Evolutionary conservation across 2,113 vertebrate species (phyloP).

Genomic region (Alces alces): DNA sequence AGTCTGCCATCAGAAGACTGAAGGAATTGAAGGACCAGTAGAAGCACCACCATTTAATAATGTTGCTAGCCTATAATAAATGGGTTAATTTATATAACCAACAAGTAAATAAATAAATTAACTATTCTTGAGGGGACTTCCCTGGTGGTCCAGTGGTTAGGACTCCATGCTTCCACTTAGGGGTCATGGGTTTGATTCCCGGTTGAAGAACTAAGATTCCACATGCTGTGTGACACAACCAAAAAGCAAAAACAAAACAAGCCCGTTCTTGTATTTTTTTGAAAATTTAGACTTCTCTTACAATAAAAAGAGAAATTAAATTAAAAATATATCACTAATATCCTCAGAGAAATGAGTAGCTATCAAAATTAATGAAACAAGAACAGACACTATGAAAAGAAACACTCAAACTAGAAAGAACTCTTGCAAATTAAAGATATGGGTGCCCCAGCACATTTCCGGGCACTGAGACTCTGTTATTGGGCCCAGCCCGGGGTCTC

Average conservation of each 20-base stretch:
- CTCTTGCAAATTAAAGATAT: neutral
- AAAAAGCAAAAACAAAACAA: neutral
- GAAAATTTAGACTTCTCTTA: neutral
- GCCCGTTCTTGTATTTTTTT: neutral
- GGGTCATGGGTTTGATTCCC: neutral
- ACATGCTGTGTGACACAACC: neutral
- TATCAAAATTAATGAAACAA: neutral
- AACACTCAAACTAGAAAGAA: neutral
- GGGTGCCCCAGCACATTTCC: neutral
- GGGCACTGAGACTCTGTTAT: accelerated
- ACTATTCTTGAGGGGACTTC: neutral
- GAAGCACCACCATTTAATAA: neutral
- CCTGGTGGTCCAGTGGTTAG: neutral
- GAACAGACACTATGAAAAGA: neutral
- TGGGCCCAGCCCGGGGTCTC: neutral
- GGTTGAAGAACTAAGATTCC: neutral
- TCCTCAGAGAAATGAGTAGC: neutral
- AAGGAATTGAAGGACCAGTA: neutral
- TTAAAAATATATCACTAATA: neutral
- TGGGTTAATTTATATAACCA: neutral
- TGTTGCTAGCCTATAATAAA: neutral
- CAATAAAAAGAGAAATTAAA: neutral
- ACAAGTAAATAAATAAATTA: neutral
- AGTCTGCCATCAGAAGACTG: neutral
- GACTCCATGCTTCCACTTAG: neutral